These are phyloP conservation scores for Phaethon lepturus DNA, from an alignment of 2,113 vertebrate genomes.

Conservation along the genomic window DNA sequence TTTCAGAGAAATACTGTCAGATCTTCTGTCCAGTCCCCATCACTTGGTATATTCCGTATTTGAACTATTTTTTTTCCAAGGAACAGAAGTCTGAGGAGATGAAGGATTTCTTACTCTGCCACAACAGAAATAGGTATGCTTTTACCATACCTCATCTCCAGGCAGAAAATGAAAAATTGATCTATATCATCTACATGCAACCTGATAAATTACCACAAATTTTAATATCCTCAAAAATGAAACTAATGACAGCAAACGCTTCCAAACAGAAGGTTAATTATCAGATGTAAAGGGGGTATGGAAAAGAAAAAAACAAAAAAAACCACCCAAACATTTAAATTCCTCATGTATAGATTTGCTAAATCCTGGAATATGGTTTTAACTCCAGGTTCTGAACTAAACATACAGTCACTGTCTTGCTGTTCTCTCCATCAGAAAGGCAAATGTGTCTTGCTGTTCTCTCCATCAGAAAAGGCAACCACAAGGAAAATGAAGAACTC, in stretches of 20 bases:
- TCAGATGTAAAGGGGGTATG: neutral
- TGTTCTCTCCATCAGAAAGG: neutral
- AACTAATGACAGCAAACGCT: neutral
- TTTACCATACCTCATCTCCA: neutral
- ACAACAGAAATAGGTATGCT: neutral
- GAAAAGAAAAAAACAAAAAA: neutral
- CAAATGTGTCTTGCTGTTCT: neutral
- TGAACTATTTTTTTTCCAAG: neutral
- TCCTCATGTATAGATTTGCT: neutral
- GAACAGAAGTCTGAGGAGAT: neutral
- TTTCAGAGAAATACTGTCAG: neutral
- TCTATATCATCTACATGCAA: neutral
- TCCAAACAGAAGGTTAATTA: neutral
- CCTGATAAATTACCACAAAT: neutral
- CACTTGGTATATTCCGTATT: neutral
- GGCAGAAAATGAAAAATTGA: neutral
- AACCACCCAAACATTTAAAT: neutral
- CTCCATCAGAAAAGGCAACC: neutral
- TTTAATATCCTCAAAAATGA: neutral
- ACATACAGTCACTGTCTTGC: neutral
- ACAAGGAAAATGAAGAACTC: neutral
- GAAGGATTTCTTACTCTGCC: neutral
- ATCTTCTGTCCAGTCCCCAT: neutral
- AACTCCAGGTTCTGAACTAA: neutral
- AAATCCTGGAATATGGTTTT: neutral